Base-by-base conservation (phyloP, 2,113 vertebrate species). In the Tupaia tana region DNA sequence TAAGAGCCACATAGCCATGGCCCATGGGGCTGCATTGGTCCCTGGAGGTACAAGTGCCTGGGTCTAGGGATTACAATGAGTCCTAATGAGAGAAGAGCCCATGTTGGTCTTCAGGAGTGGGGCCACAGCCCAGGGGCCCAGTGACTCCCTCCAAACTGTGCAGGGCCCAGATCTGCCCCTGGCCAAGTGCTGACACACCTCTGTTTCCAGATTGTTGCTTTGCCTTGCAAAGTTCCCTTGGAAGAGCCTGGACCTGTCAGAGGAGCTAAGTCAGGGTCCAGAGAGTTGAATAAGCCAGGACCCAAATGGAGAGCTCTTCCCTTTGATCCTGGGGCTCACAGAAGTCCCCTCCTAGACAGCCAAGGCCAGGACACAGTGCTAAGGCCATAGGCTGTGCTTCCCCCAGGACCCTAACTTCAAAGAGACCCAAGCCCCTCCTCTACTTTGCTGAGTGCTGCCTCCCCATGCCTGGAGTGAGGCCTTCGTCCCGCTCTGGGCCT, bases 281-380 rank as follows among this genome's bases (percentile, higher is more conserved):
- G 43, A 43, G 43, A 43, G 43, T 43, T 43, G 43, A 43, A 43
- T 43, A 5, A 43, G 43, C 43, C 43, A 43, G 43, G 43, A 43
- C 43, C 43, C 5, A 43, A 43, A 43, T 43, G 43, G 43, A 43
- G 43, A 43, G 22, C n/a, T 3, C 67, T 14, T 59, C 15, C 14
- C n/a, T 4, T 61, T 25, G 52, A 25, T 34, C 14, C 22, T 2
- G 15, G 34, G 8, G 22, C 11, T 24, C 31, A 2, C 0, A 0
- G 52, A 2, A 7, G 43, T 14, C 25, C 18, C 22, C 0, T 43
- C 43, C 56, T 31, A 3, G 25, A 52, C 67, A 78, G 66, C 43
- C 58, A 22, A 74, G 67, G 59, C 22, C 85, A 12, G 67, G 3
- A 15, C 14, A 7, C 9, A 0, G 61, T 16, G 18, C 13, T 18